Percentiles rank a stretch among this genome's conserved stretches.
phyloP scores from a whole-genome alignment of 2,797 vertebrate species.

The Heliangelus exortis region DNA sequence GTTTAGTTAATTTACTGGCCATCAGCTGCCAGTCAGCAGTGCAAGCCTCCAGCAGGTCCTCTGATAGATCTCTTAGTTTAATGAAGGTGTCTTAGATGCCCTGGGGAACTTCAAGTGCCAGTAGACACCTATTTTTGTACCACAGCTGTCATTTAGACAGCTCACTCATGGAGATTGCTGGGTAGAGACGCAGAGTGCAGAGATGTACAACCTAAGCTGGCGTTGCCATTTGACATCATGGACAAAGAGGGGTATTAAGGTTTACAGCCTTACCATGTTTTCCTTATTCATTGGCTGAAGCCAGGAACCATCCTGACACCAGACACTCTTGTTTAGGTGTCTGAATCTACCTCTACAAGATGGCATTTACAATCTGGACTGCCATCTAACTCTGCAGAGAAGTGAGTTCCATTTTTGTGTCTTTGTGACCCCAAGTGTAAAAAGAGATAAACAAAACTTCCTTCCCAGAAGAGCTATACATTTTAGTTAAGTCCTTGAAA shows the following conservation, averaged over 20 bases:
- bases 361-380: background rate
- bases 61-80: background rate
- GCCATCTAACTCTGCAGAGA: background rate
- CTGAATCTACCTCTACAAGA: background rate
- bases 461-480: background rate
- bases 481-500: background rate
- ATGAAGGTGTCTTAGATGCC: background rate
- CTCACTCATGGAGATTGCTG: background rate
- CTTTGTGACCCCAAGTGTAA: background rate
- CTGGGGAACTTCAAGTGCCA: background rate
- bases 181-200: background rate
- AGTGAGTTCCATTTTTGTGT: background rate
- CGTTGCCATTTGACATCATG: background rate
- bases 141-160: background rate
- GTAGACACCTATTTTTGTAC: background rate
- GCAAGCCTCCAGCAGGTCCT: background rate
- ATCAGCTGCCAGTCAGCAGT: background rate
- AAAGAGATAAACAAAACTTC: background rate
- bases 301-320: background rate
- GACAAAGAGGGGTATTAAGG: background rate
- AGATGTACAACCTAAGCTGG: background rate
- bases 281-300: background rate
- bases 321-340: background rate
- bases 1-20: background rate
- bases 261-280: background rate